Percentiles rank a stretch among this genome's conserved stretches.
Conservation (phyloP, 2,797 vertebrate genomes). For the Malacoctenus gilli region DNA sequence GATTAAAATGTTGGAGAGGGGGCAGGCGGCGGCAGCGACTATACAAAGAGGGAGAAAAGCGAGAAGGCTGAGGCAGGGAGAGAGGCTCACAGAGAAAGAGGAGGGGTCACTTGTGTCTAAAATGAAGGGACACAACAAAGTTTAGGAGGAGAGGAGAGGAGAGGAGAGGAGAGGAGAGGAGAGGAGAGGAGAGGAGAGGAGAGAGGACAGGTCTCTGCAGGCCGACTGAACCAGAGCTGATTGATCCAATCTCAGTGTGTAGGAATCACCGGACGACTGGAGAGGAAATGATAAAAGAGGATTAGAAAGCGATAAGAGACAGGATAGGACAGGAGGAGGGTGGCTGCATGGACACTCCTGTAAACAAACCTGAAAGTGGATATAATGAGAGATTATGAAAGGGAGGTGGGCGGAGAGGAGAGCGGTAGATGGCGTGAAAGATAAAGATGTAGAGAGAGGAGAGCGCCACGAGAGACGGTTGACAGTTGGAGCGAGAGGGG, state of each 20-base stretch:
- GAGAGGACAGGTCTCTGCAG: constrained; percentile 27
- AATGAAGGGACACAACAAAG: too few relatives aligned
- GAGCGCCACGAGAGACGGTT: constrained; percentile 4
- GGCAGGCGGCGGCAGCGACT: not conserved
- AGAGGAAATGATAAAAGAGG: constrained; percentile 58
- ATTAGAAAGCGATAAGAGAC: constrained; percentile 57
- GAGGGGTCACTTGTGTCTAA: constrained; percentile 1
- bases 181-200: constrained; percentile 12
- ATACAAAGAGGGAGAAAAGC: constrained; percentile 26
- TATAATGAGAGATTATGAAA: constrained; percentile 71
- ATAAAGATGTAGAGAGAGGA: constrained; percentile 34
- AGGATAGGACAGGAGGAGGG: constrained; percentile 37
- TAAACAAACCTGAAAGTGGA: constrained; percentile 67
- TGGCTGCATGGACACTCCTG: constrained; percentile 45
- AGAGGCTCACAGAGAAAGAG: constrained; percentile 29
- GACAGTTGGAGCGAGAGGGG: constrained; percentile 29
- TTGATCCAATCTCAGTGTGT: constrained; percentile 65
- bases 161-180: constrained; percentile 3
- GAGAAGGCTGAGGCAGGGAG: constrained; percentile 34
- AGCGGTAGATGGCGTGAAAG: constrained; percentile 45
- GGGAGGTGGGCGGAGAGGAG: constrained; percentile 36
- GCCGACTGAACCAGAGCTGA: constrained; percentile 47
- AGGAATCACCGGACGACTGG: constrained; percentile 55
- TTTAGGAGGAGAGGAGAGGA: constrained; percentile 7
- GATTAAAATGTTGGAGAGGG: constrained; percentile 54